These are phyloP conservation scores for Acanthornis magna DNA, from an alignment of 2,797 vertebrate genomes.

Conservation along the genomic window DNA sequence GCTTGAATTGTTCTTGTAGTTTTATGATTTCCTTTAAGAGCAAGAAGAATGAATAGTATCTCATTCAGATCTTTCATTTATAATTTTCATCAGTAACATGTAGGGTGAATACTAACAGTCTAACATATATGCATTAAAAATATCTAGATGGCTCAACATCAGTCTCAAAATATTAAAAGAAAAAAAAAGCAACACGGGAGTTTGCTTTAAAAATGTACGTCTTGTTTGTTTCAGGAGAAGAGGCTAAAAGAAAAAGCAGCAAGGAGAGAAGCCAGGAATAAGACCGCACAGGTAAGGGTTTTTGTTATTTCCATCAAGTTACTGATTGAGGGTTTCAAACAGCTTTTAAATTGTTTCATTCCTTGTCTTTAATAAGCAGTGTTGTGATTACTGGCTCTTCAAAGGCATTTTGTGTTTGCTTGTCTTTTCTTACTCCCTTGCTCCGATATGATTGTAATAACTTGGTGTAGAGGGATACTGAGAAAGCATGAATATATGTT, in stretches of 20 bases:
- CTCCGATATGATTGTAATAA: background rate
- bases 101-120: background rate
- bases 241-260: conserved; percentile 79
- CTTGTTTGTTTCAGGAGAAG: conserved; percentile 72
- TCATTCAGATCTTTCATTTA: background rate
- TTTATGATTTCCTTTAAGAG: background rate
- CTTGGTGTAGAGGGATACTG: background rate
- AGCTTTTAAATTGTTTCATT: background rate
- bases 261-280: conserved; percentile 75
- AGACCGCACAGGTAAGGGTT: conserved; percentile 68
- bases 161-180: background rate
- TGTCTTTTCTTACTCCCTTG: background rate
- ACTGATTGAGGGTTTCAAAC: background rate
- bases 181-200: background rate
- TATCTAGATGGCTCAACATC: background rate
- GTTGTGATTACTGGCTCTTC: background rate
- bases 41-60: background rate
- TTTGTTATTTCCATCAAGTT: background rate
- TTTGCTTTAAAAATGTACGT: conserved; percentile 20
- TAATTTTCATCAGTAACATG: background rate
- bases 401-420: background rate
- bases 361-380: background rate
- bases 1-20: background rate
- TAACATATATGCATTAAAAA: background rate
- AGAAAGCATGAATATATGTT: background rate